Percentiles rank a stretch among this genome's conserved stretches.
These are phyloP conservation scores for Lanius collurio DNA, from an alignment of 2,113 vertebrate species.

Conservation along the genomic window DNA sequence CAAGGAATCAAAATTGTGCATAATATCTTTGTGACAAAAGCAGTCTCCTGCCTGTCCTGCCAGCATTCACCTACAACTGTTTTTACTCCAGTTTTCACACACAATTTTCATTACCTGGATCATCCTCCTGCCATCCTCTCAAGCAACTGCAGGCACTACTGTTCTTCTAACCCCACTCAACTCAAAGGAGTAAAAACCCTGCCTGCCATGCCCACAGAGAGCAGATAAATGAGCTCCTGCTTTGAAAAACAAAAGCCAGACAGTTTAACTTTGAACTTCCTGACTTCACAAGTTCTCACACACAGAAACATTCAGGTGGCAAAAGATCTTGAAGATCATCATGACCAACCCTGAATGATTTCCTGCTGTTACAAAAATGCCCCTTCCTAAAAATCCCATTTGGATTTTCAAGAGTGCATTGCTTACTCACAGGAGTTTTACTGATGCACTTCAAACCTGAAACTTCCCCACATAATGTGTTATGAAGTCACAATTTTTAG, in stretches of 20 bases:
- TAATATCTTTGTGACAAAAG: not conserved
- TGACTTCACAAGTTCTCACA: not conserved
- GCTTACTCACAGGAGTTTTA: not conserved
- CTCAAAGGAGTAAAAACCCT: not conserved
- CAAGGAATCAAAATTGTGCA: not conserved
- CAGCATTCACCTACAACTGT: not conserved
- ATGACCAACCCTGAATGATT: rapidly evolving
- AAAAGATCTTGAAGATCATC: not conserved
- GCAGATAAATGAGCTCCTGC: not conserved
- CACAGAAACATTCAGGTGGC: not conserved
- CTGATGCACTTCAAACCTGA: too few relatives aligned
- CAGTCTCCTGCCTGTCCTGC: not conserved
- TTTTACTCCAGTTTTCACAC: not conserved
- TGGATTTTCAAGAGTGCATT: not conserved
- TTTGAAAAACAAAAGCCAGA: not conserved
- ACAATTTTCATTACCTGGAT: not conserved
- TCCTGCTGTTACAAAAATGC: not conserved
- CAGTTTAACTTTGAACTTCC: not conserved
- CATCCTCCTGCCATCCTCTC: not conserved
- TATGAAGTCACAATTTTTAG: not conserved
- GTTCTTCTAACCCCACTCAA: not conserved
- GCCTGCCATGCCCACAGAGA: not conserved
- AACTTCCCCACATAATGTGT: not conserved
- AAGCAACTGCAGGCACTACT: not conserved
- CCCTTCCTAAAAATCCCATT: not conserved